Evolutionary conservation across 2,888 invertebrate genomes (phyloP).

Genomic region (Acronicta aceris): DNA sequence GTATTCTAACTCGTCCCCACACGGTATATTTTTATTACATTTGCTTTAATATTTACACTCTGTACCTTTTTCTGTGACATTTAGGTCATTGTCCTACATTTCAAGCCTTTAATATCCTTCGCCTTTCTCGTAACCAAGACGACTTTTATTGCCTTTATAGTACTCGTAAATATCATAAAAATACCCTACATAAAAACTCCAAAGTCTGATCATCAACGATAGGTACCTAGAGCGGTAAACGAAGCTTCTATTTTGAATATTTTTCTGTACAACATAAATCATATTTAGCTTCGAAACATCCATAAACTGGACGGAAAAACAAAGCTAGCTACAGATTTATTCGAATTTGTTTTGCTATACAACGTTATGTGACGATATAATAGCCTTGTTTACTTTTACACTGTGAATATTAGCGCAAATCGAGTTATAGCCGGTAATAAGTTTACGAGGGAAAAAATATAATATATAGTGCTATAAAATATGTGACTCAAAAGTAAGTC

Average conservation of each 20-base stretch:
- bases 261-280: slow-evolving; percentile 47
- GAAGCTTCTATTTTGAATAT: slow-evolving; percentile 45
- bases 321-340: slow-evolving; percentile 56
- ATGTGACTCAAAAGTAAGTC: slow-evolving; percentile 15
- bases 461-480: slow-evolving; percentile 36
- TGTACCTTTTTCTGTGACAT: neutral
- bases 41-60: neutral
- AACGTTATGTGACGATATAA: slow-evolving; percentile 55
- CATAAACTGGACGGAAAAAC: slow-evolving; percentile 54
- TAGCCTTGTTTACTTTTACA: slow-evolving; percentile 63
- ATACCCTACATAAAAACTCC: slow-evolving; percentile 18
- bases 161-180: slow-evolving; percentile 26
- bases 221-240: slow-evolving; percentile 23
- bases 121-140: slow-evolving; percentile 12
- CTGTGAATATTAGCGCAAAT: slow-evolving; percentile 60
- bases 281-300: slow-evolving; percentile 51
- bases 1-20: too few species aligned
- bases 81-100: slow-evolving; percentile 2
- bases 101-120: slow-evolving; percentile 7
- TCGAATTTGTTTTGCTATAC: slow-evolving; percentile 52
- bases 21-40: neutral
- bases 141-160: slow-evolving; percentile 17
- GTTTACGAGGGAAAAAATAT: slow-evolving; percentile 37
- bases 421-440: slow-evolving; percentile 61
- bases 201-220: slow-evolving; percentile 28